Evolutionary conservation across 2,113 vertebrate genomes (phyloP), one percentile per base, ranked within the genome.

Genomic region (Xyrauchen texanus): DNA sequence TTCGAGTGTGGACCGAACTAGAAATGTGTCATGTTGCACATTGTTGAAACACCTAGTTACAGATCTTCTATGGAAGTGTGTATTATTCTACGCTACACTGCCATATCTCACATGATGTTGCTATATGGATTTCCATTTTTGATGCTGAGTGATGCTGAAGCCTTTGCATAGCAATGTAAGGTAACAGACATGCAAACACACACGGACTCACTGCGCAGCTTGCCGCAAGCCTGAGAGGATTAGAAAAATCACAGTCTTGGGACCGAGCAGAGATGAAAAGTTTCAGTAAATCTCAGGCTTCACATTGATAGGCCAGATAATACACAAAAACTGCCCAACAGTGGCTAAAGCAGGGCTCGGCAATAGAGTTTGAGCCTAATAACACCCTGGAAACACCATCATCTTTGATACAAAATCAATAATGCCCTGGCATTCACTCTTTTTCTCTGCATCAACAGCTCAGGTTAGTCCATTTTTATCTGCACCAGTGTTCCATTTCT

Each of bases 401-500:
- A 52, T 47, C 64, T 64, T 45, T 60, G 57, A 81, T 76, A 15
- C 70, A 34, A 6, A 46, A 81, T 84, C 72, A 62, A 82, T 84
- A 79, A 68, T 49, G 34, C 8, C 63, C 61, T 57, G 67, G 8
- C 11, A 65, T 64, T 61, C 53, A 71, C 42, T 5, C 15, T 16
- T 34, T 63, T n/a, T 46, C 73, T 13, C 45, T 49, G 58, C 58
- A 74, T 62, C 73, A 77, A 60, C 58, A 63, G 81, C 81, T 82
- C 65, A 77, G 81, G 68, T 79, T 61, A 75, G 76, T 80, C 76
- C 65, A 80, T 47, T 80, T 82, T 73, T 68, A 80, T 69, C 78
- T 60, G 63, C 77, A 49, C 51, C 2, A n/a, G 44, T 66, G 60
- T 68, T 78, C 81, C 55, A 70, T 82, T 81, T 71, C 53, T 63